Base-by-base conservation (phyloP, 2,113 vertebrate species). In the Ameiurus melas region DNA sequence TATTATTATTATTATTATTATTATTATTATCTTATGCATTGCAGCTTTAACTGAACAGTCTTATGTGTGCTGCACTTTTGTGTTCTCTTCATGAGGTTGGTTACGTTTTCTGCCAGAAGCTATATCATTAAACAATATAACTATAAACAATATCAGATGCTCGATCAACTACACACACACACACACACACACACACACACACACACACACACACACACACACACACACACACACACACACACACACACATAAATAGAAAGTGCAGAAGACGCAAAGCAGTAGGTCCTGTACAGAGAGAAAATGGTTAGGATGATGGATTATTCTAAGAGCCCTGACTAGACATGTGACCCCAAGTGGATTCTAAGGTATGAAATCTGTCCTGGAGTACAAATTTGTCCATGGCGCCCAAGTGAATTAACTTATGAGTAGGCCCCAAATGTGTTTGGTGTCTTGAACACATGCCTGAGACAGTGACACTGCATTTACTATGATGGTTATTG, bases 291-390 rank as follows among this genome's bases (percentile, higher is more conserved):
- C 27, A 33, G 53, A 8, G n/a, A 57, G 27, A 13, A 14, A 51
- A 55, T 14, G 1, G 71, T n/a, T 17, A 1, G 25, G 75, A 78
- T n/a, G 75, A 78, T 77, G 36, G 36, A 75, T 78, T 79, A 79
- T 79, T 79, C 43, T 55, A 80, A 80, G 51, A 9, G 78, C 53
- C 53, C 25, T 78, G 75, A 78, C 75, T 16, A 53, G 75, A 77
- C 73, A 51, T 13, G 12, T 77, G 22, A 25, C 25, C 73, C 73
- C 43, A 55, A 19, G 51, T 80, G 75, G 77, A 80, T 16, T 16
- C 51, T 25, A 33, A 19, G n/a, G 79, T 58, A 36, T 0, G 4
- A 36, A 33, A 81, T 58, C 60, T 58, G 75, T 80, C 51, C 51
- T 58, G 55, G 8, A 58, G 30, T 17, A 20, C 33, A 33, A 57